Evolutionary conservation across 2,888 invertebrate species (phyloP), one percentile per base, ranked within the genome.

Genomic region (Dioctria linearis): DNA sequence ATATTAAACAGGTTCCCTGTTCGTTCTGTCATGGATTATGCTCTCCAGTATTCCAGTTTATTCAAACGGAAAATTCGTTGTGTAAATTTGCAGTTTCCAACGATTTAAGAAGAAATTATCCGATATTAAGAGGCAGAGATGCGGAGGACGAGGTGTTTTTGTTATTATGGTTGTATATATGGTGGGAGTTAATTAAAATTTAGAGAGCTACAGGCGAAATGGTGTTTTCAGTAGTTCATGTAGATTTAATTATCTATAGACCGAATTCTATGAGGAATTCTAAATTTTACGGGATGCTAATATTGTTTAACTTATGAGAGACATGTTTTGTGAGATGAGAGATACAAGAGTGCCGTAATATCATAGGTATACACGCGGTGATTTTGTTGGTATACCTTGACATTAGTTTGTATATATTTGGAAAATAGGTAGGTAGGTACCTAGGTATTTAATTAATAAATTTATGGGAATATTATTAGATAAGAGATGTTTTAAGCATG

Each of bases 91-190:
- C 54, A 59, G 59, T 71, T 71, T 71, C 43, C 71, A n/a, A 37
- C 79, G 81, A 81, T 79, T 79, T 81, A 79, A 73, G 79, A 65
- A 71, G 81, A 78, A 73, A 81, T 81, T 79, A 81, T 81, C 65
- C 79, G 81, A 73, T 81, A 79, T 79, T 81, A 81, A 81, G 73
- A 79, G 59, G 46, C 57, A 57, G 59, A 59, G 25, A 67, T n/a
- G n/a, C 37, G 63, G 63, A 65, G 73, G 37, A 73, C 54, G 61
- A 13, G 59, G 57, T 66, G 78, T 13, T 25, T 25, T 25, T 25
- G 25, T 25, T 25, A 25, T 25, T 25, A 25, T 25, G 25, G 25
- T 25, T 25, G 25, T 25, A 25, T 25, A 25, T 78, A 63, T 25
- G 11, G 54, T 6, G 59, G 42, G 42, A 49, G 73, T 75, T 75